Percentiles rank a stretch among this genome's conserved stretches.
phyloP scores from a whole-genome alignment of 1,140 invertebrate genomes.

The Myzus persicae region DNA sequence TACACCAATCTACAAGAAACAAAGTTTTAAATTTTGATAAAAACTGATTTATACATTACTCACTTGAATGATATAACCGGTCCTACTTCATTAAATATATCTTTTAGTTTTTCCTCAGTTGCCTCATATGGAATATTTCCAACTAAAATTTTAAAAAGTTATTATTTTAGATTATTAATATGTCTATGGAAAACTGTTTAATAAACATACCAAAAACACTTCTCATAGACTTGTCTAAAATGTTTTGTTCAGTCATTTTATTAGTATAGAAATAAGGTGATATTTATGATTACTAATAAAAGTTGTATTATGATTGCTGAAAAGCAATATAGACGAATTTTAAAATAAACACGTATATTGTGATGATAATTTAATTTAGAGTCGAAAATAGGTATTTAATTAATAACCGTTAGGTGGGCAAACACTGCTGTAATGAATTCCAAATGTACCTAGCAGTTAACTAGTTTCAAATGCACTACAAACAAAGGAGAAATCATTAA shows the following conservation, averaged over 20 bases:
- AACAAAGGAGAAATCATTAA: background rate
- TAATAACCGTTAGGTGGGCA: background rate
- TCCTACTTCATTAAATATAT: conserved; percentile 98
- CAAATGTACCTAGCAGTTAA: background rate
- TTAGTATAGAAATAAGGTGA: background rate
- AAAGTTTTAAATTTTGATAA: background rate
- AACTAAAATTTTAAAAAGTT: conserved; percentile 72
- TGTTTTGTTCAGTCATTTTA: conserved; percentile 62
- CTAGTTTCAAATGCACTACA: background rate
- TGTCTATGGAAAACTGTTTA: background rate
- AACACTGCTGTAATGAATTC: background rate
- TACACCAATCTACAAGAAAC: conserved; percentile 82
- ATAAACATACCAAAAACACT: conserved; percentile 80
- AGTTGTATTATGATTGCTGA: background rate
- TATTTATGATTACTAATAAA: background rate
- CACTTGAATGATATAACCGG: conserved; percentile 93
- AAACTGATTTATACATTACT: conserved; percentile 65
- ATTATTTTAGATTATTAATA: conserved; percentile 52
- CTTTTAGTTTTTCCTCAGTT: conserved; percentile 97
- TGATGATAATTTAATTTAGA: background rate
- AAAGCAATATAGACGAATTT: background rate
- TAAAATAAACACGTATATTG: background rate
- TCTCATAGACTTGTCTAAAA: conserved; percentile 87
- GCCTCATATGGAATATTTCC: conserved; percentile 99
- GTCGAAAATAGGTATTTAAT: background rate